Evolutionary conservation across 2,888 invertebrate species (phyloP).

Genomic region (Bellardia pandia): DNA sequence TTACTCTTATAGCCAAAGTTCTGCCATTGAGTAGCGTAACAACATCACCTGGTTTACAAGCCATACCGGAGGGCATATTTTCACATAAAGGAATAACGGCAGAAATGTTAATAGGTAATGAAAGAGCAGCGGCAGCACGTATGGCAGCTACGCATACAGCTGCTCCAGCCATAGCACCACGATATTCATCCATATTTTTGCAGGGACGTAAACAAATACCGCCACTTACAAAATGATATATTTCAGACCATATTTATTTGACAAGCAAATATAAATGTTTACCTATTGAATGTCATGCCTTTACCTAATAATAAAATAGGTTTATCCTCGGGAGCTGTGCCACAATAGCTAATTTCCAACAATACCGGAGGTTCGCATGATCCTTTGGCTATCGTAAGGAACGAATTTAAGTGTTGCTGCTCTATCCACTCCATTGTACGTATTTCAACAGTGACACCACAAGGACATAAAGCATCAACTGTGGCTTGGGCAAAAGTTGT

Average conservation of each 20-base stretch:
- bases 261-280: not conserved
- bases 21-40: slow-evolving; percentile 85
- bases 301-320: slow-evolving; percentile 86
- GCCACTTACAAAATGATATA: slow-evolving; percentile 76
- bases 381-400: slow-evolving; percentile 83
- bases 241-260: not conserved
- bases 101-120: slow-evolving; percentile 85
- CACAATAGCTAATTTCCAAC: slow-evolving; percentile 86
- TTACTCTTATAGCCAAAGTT: slow-evolving; percentile 82
- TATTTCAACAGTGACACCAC: slow-evolving; percentile 85
- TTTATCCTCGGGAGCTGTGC: slow-evolving; percentile 83
- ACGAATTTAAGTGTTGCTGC: slow-evolving; percentile 85
- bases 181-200: slow-evolving; percentile 79
- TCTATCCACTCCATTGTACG: slow-evolving; percentile 86
- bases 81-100: slow-evolving; percentile 84
- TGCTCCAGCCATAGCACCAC: slow-evolving; percentile 88
- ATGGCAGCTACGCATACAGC: slow-evolving; percentile 86
- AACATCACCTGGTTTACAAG: slow-evolving; percentile 85
- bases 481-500: slow-evolving; percentile 88
- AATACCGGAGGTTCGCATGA: slow-evolving; percentile 86
- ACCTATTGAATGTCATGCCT: slow-evolving; percentile 86
- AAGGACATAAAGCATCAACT: slow-evolving; percentile 87
- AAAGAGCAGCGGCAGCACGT: slow-evolving; percentile 85
- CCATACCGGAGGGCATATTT: slow-evolving; percentile 86
- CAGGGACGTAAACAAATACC: slow-evolving; percentile 80